Base-by-base conservation (phyloP, 2,797 vertebrate species). In the Meda fulgida region DNA sequence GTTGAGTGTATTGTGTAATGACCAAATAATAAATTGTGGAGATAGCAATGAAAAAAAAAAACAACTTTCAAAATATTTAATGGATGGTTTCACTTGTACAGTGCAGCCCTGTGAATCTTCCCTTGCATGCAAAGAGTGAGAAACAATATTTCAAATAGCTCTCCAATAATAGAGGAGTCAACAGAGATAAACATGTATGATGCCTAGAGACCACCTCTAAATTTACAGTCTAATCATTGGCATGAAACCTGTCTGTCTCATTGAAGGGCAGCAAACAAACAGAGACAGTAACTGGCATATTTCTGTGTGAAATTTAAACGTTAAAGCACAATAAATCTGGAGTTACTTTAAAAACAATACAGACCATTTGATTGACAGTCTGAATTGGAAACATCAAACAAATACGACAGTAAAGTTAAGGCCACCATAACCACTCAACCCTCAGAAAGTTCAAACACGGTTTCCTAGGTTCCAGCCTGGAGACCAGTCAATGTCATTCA, bases 381-480 rank as follows among this genome's bases (percentile, higher is more conserved):
- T 70, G 72, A 71, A 60, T 36, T 48, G n/a, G 18, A 76, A 70
- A 72, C n/a, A 38, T 77, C 31, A 60, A 53, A 31, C 31, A 88
- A 80, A 87, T 80, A 85, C 76, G 63, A 66, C 46, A 84, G 55
- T 29, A 85, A 81, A 51, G 55, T 77, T 87, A 87, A 87, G 87
- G 84, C 43, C 76, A 40, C 48, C 67, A 38, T 67, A 67, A 87
- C 80, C 83, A 77, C 72, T 85, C 67, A 76, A 87, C 76, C 16
- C 23, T 71, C 48, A 81, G 23, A 43, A 67, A 69, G 88, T 85
- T 90, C 85, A 89, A 90, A 91, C 89, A 90, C 87, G 90, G 89
- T 91, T 92, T 94, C 92, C 91, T 85, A 91, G 88, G 92, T 90
- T 91, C 94, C 94, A 92, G 93, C 92, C 92, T 91, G 91, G 92